Base-by-base conservation (phyloP, 2,797 vertebrate genomes). In the Hoplostethus atlanticus region DNA sequence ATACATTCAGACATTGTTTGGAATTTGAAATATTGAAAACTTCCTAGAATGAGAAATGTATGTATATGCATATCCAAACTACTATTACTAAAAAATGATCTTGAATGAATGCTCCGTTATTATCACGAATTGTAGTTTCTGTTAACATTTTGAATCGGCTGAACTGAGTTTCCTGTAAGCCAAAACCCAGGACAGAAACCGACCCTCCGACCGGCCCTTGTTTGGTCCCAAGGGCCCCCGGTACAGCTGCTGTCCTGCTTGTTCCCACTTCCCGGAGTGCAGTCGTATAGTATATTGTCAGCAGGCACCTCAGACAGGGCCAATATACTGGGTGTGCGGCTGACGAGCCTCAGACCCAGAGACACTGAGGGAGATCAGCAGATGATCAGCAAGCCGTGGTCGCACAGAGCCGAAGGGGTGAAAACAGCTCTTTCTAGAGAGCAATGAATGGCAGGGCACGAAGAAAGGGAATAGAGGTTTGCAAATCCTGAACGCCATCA, bases 321-420 rank as follows among this genome's bases (percentile, higher is more conserved):
- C 69, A 87, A 84, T 84, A 82, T 72, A 73, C 46, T 31, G 68
- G 79, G 84, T 87, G 83, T 68, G 4, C 76, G 76, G 21, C 67
- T 86, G 85, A 88, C 68, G 63, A 79, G 71, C 53, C 50, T 80
- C 85, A 84, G 80, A 55, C 66, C 46, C 42, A 2, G 42, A 47
- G 52, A 44, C 17, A 36, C 51, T 25, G 31, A 16, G 25, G 21
- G 34, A 59, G 64, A 63, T 1, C 62, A 21, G 50, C 59, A 34
- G 8, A 46, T 52, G 68, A 62, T 31, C 60, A 64, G 47, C 61
- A 42, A 48, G 34, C 42, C 5, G 30, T 0, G 28, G 38, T 47
- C 59, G 42, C 17, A 9, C 44, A 3, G 52, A n/a, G n/a, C 30
- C 44, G 44, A 61, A 58, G 53, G 51, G 74, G 47, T 40, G 50